Evolutionary conservation across 2,797 vertebrate genomes (phyloP), one percentile per base, ranked within the genome.

Genomic region (Lutjanus campechanus): DNA sequence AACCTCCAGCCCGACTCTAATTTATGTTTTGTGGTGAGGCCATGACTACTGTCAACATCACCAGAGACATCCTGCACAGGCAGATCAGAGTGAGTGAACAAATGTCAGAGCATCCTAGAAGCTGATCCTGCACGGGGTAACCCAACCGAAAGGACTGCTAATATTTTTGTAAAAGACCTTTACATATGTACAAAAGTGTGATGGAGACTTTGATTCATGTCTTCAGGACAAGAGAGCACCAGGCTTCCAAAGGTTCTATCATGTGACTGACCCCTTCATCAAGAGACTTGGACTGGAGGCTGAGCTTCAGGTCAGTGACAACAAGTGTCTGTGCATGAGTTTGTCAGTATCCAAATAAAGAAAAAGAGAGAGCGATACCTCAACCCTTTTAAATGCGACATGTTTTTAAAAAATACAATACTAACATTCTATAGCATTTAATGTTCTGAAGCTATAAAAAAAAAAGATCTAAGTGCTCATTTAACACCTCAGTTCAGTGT

Each of bases 221-320:
- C 20, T 87, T 29, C 83, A 99, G 98, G 98, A 99, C 85, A 97
- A 96, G 71, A 96, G 95, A 86, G 95, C 96, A 0, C 87, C 98
- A 85, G 94, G 96, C 85, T 99, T 99, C 46, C 97, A 99, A 82
- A 96, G 97, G 73, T 93, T 92, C 72, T 96, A 98, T 81, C 98
- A 99, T 84, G 98, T 99, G 90, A 99, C 97, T 0, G 98, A 99
- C 67, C 97, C 98, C 0, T 97, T 99, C 88, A 99, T 99, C 86
- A 97, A 97, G 68, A 96, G 98, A 67, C 96, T 99, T 76, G 98
- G 98, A 81, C 96, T 99, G 40, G 98, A 99, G 87, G 97, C 97
- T 15, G 98, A 99, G 85, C 93, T 99, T 76, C 97, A 99, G 97
- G 98, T 99, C n/a, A 66, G 72, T 84, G 36, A 58, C 29, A 59